A percentile compares a stretch with the other conserved stretches of the same genome.
phyloP scores from a whole-genome alignment of 2,888 invertebrate species.

The Pteria penguin region DNA sequence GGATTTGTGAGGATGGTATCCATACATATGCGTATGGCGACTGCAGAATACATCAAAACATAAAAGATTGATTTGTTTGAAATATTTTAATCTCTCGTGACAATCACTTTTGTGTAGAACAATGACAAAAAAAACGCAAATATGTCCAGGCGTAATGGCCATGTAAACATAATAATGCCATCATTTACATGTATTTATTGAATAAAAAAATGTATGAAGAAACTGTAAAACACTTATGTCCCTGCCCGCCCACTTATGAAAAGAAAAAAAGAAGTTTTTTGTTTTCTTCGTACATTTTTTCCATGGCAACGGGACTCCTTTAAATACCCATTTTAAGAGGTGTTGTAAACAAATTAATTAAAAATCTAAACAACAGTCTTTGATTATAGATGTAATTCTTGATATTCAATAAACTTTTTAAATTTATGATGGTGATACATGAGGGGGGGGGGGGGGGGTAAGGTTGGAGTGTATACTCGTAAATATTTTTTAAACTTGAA shows the following conservation, averaged over 20 bases:
- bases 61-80: background rate
- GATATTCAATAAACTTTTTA: background rate
- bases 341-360: background rate
- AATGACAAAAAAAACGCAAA: background rate
- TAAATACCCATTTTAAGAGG: too few relatives aligned
- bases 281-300: background rate
- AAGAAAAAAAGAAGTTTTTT: background rate
- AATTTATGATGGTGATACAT: background rate
- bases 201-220: background rate
- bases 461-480: background rate
- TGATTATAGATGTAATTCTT: background rate
- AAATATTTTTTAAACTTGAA: too few relatives aligned
- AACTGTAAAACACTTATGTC: background rate
- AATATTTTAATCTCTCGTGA: background rate
- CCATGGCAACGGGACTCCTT: background rate
- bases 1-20: slow-evolving; percentile 4
- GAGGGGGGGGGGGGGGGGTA: background rate
- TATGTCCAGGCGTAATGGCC: background rate
- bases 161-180: background rate
- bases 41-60: slow-evolving; percentile 1
- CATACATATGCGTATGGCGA: slow-evolving; percentile 8
- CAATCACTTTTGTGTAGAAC: background rate
- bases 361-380: too few relatives aligned
- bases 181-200: background rate
- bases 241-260: background rate